Base-by-base conservation (phyloP, 2,113 vertebrate species). In the Prochilodus magdalenae region DNA sequence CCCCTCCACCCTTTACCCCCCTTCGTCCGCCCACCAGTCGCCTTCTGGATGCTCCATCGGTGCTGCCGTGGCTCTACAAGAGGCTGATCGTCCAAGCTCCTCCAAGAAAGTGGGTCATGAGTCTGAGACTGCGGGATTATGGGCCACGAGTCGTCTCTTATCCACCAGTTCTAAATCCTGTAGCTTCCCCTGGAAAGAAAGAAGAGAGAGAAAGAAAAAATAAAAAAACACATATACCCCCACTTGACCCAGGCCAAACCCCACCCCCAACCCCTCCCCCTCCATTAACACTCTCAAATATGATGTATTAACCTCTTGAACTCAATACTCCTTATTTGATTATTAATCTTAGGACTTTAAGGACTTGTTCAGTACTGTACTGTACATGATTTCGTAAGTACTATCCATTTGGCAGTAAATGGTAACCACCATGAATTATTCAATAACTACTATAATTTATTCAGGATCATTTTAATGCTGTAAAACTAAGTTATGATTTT, bases 101-200 rank as follows among this genome's bases (percentile, higher is more conserved):
- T 93, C 91, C 91, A 91, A 85, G 92, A 93, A 94, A 93, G 90
- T 94, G 91, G 93, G 93, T 92, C 91, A 94, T 85, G 90, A 92
- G 91, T 93, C 92, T 92, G 89, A 92, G 91, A 93, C 91, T 87
- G 86, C 80, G 82, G 91, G 91, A 94, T 94, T 94, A 94, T 70
- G 59, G 85, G 83, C 84, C 85, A 86, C 89, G 83, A 90, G 89
- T 89, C 24, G 76, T 86, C 90, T 89, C 90, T 91, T 87, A 91
- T 89, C 88, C 83, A 16, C 77, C 63, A 85, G 90, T 89, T 86
- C 89, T 87, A 89, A 90, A 89, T 89, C 80, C 82, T 70, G 30
- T 49, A 26, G 72, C 55, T 79, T 12, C 63, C 73, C 59, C 30
- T 70, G 69, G 27, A 81, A 69, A 69, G 51, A 75, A 80, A 65